A percentile compares a stretch with the other conserved stretches of the same genome.
These are phyloP conservation scores for Osmoderma eremita DNA, from an alignment of 2,888 invertebrate species.

Conservation along the genomic window DNA sequence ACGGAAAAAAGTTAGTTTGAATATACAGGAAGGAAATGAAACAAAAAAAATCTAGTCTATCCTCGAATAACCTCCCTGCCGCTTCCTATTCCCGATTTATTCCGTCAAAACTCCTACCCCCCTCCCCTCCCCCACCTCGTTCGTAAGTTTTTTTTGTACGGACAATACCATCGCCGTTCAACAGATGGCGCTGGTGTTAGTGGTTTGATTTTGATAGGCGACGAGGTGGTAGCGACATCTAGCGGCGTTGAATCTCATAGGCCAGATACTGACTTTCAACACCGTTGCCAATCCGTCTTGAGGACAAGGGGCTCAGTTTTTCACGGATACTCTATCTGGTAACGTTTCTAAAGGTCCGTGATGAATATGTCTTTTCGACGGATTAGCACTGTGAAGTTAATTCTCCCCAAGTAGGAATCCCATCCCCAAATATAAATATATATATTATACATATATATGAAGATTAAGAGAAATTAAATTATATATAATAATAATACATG, in stretches of 20 bases:
- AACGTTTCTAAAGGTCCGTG: slow-evolving; percentile 8
- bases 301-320: slow-evolving; percentile 69
- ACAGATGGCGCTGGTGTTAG: slow-evolving; percentile 8
- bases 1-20: background rate
- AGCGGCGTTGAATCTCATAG: slow-evolving; percentile 55
- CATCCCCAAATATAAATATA: slow-evolving; percentile 14
- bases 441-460: slow-evolving; percentile 8
- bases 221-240: slow-evolving; percentile 1
- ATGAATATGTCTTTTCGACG: slow-evolving; percentile 31
- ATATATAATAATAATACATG: slow-evolving; percentile 20
- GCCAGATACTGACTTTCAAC: slow-evolving; percentile 60
- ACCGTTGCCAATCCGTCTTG: slow-evolving; percentile 64
- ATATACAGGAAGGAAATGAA: background rate
- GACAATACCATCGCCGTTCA: background rate
- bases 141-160: slow-evolving; percentile 10
- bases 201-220: slow-evolving; percentile 2
- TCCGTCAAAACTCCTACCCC: background rate
- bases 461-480: slow-evolving; percentile 3
- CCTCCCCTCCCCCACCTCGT: slow-evolving; percentile 12
- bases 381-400: slow-evolving; percentile 6
- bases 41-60: slow-evolving; percentile 52
- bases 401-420: background rate
- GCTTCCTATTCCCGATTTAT: no score
- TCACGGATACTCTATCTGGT: slow-evolving; percentile 65
- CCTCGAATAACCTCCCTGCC: slow-evolving; percentile 41